Evolutionary conservation across 2,113 vertebrate species (phyloP).

Genomic region (Synodontis membranacea): DNA sequence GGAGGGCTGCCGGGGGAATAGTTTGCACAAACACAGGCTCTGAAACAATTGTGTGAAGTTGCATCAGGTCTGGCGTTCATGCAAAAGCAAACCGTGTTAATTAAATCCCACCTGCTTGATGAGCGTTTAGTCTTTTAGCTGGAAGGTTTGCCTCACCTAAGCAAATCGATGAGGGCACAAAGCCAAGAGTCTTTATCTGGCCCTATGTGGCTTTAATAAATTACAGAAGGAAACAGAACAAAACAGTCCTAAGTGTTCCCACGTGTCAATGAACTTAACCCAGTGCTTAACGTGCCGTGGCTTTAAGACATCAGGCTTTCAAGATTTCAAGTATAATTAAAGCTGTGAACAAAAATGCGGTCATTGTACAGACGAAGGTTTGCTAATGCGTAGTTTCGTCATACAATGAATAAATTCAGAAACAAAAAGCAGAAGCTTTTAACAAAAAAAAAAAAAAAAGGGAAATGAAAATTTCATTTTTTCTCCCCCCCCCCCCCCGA

Average conservation of each 20-base stretch:
- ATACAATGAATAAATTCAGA: neutral
- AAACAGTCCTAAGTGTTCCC: constrained; percentile 38
- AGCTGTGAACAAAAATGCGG: neutral
- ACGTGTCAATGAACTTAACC: neutral
- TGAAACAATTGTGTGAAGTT: constrained; percentile 73
- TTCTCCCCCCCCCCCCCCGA: neutral
- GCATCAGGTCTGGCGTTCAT: constrained; percentile 73
- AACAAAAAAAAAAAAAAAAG: neutral
- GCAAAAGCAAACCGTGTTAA: constrained; percentile 78
- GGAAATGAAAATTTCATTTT: neutral
- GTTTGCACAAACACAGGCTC: constrained; percentile 59
- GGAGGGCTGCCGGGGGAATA: constrained; percentile 47
- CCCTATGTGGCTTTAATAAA: constrained; percentile 13
- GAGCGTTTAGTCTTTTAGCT: constrained; percentile 33
- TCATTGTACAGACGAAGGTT: neutral
- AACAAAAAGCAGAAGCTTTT: neutral
- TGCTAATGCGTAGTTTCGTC: neutral
- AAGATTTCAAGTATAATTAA: neutral
- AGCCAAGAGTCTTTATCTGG: neutral
- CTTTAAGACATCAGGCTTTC: neutral
- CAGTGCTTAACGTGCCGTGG: neutral
- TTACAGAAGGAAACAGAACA: constrained; percentile 33
- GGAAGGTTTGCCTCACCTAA: constrained; percentile 58
- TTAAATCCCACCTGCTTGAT: constrained; percentile 77
- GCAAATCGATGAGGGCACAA: constrained; percentile 31